Base-by-base conservation (phyloP, 2,888 invertebrate species). In the Poecilobothrus nobilitatus region DNA sequence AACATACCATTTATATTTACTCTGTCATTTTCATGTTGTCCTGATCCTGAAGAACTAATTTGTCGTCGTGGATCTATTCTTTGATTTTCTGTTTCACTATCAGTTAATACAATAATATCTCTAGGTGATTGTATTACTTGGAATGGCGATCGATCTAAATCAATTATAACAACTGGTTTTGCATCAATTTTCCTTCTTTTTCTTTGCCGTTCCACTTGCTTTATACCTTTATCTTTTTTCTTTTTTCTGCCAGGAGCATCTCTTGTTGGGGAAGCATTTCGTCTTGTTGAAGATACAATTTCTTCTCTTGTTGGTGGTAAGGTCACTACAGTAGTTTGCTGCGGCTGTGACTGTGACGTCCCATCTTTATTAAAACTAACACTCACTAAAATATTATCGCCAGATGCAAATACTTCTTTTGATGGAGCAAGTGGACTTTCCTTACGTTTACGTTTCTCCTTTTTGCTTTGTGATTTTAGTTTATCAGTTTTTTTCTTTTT, bases 351-450 rank as follows among this genome's bases (percentile, higher is more conserved):
- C 20, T 72, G 66, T 53, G 33, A 8, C 21, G 71, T 73, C 5
- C 73, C 69, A 73, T 86, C 87, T 74, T 92, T 91, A 78, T 91
- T 90, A 81, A 95, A 95, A 80, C 93, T 94, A 21, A 95, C 93
- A 82, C 94, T 94, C 15, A 95, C 94, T 72, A 95, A 86, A 76
- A 95, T 95, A 79, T 94, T 95, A 81, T 95, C 93, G 4, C 95
- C 95, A 15, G 94, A 94, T 0, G 95, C 93, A 79, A 94, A 95
- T 4, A 95, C 93, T 82, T 94, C 94, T 79, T 95, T 95, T 2
- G 91, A 91, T 0, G 92, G 91, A 67, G 84, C 86, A 65, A 81
- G 76, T 74, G 76, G 71, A 68, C 75, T 71, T 79, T 86, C 78
- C 68, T 78, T 77, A 72, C 78, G 77, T 15, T 80, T 80, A 9